Evolutionary conservation across 2,888 invertebrate genomes (phyloP).

Genomic region (Frankliniella fusca): DNA sequence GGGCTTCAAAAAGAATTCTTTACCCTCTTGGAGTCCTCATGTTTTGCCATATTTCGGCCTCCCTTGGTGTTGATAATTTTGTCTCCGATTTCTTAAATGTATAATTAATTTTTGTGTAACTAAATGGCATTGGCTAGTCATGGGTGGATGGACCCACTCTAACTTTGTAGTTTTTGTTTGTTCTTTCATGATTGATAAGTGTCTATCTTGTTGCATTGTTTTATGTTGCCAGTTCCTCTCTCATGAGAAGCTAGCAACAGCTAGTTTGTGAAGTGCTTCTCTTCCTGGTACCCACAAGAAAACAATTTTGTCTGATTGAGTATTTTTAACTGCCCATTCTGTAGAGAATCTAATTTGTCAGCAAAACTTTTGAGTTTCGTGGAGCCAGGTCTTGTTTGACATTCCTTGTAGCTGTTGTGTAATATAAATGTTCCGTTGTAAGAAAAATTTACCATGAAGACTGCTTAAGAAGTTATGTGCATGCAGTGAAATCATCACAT

Average conservation of each 20-base stretch:
- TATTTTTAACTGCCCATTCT: background rate
- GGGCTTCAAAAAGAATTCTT: too few relatives aligned
- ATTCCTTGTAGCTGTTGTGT: background rate
- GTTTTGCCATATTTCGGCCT: too few relatives aligned
- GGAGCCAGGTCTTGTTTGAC: background rate
- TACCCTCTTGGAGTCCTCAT: too few relatives aligned
- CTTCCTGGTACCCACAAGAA: background rate
- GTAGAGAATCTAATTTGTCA: background rate
- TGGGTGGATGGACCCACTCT: too few relatives aligned
- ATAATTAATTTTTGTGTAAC: too few relatives aligned
- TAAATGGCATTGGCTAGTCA: too few relatives aligned
- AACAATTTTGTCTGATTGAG: background rate
- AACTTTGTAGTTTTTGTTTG: too few relatives aligned
- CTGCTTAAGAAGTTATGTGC: slow-evolving; percentile 5
- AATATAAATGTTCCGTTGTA: background rate
- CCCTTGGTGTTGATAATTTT: too few relatives aligned
- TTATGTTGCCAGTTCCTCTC: too few relatives aligned
- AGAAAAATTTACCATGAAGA: background rate
- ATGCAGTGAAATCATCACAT: slow-evolving; percentile 11
- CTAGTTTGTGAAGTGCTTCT: background rate
- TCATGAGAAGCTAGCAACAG: too few relatives aligned
- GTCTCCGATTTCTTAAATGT: too few relatives aligned
- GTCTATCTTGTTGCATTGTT: background rate
- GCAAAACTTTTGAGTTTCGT: background rate
- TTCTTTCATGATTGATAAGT: background rate